Evolutionary conservation across 1,140 invertebrate genomes (phyloP).

Genomic region (Caenorhabditis inopinata): DNA sequence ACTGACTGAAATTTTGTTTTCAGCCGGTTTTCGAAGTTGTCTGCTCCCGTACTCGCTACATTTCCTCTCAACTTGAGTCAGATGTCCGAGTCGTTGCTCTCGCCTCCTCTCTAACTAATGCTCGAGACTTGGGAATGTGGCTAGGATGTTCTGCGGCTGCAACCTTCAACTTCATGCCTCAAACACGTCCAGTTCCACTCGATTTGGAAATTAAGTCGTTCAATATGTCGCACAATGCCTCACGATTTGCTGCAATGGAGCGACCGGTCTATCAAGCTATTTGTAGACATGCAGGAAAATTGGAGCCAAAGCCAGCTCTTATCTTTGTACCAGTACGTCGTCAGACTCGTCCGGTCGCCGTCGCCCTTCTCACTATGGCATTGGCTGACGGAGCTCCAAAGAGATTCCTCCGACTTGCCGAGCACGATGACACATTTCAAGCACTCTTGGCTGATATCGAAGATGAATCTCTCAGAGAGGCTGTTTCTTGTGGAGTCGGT

Average conservation of each 20-base stretch:
- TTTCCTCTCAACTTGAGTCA: constrained; percentile 90
- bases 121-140: constrained; percentile 93
- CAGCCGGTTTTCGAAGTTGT: constrained; percentile 90
- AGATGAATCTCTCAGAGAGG: constrained; percentile 78
- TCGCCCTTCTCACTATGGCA: constrained; percentile 88
- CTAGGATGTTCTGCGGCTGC: constrained; percentile 85
- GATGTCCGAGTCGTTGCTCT: constrained; percentile 89
- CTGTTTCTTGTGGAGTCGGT: constrained; percentile 86
- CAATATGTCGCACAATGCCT: constrained; percentile 94
- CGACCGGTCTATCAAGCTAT: constrained; percentile 85
- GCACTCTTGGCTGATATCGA: constrained; percentile 73
- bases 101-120: constrained; percentile 88
- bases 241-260: constrained; percentile 90
- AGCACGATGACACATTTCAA: constrained; percentile 79
- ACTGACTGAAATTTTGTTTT: constrained; percentile 43
- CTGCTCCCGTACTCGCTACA: constrained; percentile 94
- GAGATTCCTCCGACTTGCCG: constrained; percentile 79
- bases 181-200: constrained; percentile 87
- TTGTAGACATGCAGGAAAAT: constrained; percentile 73
- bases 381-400: constrained; percentile 76
- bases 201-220: constrained; percentile 95
- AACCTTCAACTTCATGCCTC: constrained; percentile 98
- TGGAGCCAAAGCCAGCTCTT: constrained; percentile 82
- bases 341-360: constrained; percentile 87
- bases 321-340: constrained; percentile 95